phyloP scores from a whole-genome alignment of 2,888 invertebrate species.

The Archips crataeganus region DNA sequence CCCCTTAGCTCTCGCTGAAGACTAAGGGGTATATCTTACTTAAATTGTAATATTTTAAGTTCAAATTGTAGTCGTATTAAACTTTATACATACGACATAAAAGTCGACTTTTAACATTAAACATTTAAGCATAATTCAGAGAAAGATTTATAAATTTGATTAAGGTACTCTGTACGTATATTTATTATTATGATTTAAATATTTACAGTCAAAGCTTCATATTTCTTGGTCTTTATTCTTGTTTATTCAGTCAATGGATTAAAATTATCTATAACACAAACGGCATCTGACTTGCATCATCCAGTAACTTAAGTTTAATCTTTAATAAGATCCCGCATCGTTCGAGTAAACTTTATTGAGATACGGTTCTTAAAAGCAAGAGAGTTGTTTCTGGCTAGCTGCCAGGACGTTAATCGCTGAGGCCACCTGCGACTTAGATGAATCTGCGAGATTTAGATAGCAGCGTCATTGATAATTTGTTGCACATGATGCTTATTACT shows the following conservation, averaged over 20 bases:
- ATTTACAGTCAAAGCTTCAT: background rate
- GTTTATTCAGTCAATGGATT: slow-evolving; percentile 1
- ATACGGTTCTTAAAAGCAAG: slow-evolving; percentile 35
- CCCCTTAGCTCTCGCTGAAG: too few species aligned
- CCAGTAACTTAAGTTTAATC: slow-evolving; percentile 32
- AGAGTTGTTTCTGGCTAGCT: slow-evolving; percentile 53
- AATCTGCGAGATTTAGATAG: slow-evolving; percentile 39
- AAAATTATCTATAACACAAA: slow-evolving; percentile 20
- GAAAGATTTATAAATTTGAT: too few species aligned
- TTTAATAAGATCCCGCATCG: slow-evolving; percentile 43
- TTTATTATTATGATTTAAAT: background rate
- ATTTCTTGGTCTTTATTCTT: background rate
- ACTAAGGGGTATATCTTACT: too few species aligned
- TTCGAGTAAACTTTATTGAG: slow-evolving; percentile 48
- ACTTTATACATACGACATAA: too few species aligned
- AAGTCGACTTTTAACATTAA: too few species aligned
- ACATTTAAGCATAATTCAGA: too few species aligned
- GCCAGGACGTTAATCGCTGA: slow-evolving; percentile 63
- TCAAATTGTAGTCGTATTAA: too few species aligned
- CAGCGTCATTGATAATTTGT: slow-evolving; percentile 39
- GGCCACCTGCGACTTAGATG: slow-evolving; percentile 59
- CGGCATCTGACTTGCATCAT: slow-evolving; percentile 20
- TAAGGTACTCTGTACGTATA: too few species aligned
- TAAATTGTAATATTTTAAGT: too few species aligned
- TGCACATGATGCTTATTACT: slow-evolving; percentile 13